Evolutionary conservation across 2,888 invertebrate species (phyloP), one percentile per base, ranked within the genome.

Genomic region (Drosophila lutescens): DNA sequence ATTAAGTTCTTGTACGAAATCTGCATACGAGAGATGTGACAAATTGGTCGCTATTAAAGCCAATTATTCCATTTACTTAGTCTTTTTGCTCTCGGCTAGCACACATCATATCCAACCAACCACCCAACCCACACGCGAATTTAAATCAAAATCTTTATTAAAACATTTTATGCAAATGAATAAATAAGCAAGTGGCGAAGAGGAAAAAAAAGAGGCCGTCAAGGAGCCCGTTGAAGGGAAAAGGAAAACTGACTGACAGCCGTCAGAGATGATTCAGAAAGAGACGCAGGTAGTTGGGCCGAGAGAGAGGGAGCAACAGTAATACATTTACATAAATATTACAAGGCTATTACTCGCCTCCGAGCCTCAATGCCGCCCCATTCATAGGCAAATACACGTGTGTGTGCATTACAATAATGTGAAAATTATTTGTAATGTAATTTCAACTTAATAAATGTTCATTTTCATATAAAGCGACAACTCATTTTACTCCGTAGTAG

Each of bases 381-480:
- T 17, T 41, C 46, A 51, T 74, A 74, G 78, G 63, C 67, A 68
- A 76, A 72, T 72, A 53, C 63, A 50, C 49, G 50, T 71, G 69
- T 69, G 56, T 78, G 53, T 80, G 77, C 76, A 73, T 73, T 80
- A 80, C 84, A 81, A 83, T 83, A 86, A 86, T 86, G 86, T 68
- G 76, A 81, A 81, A 86, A 81, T 81, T 80, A 81, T 81, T 81
- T 81, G 80, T 80, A 86, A 83, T 86, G 86, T 86, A 81, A 81
- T 86, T 81, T 86, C 84, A 83, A 86, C 86, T 83, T 81, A 81
- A 81, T 81, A 86, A 86, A 81, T 86, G 83, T 71, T 76, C 76
- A 72, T 86, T 81, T 71, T 76, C 78, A 74, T 71, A 80, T 73
- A 77, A 79, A 71, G 69, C 67, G 72, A 72, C 69, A 71, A 61